These are phyloP conservation scores for Centropristis striata DNA, from an alignment of 2,113 vertebrate species.

Conservation along the genomic window DNA sequence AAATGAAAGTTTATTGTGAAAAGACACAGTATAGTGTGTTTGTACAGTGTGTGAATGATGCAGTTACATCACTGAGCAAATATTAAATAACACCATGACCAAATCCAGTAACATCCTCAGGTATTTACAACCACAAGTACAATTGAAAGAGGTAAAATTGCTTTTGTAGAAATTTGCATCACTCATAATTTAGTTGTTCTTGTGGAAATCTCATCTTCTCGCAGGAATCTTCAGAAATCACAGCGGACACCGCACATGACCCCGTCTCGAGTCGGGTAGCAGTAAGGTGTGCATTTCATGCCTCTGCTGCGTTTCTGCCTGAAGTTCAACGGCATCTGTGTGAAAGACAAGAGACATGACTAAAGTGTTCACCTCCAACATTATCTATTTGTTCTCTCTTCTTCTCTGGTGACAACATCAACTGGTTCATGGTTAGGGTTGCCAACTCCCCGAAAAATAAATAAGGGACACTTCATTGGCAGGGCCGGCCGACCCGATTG, in stretches of 20 bases:
- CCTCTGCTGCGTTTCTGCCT: constrained; percentile 76
- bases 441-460: too few relatives aligned
- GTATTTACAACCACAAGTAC: not conserved
- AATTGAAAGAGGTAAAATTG: not conserved
- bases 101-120: too few relatives aligned
- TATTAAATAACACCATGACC: too few relatives aligned
- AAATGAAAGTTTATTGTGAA: not conserved
- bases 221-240: constrained; percentile 51
- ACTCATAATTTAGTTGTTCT: too few relatives aligned
- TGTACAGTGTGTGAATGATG: too few relatives aligned
- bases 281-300: constrained; percentile 65
- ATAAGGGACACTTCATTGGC: too few relatives aligned
- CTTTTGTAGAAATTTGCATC: too few relatives aligned
- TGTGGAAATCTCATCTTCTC: not conserved
- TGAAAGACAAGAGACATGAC: constrained; percentile 28
- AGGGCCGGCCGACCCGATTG: too few relatives aligned
- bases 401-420: not conserved
- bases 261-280: too few relatives aligned
- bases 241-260: constrained; percentile 79
- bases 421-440: constrained; percentile 39
- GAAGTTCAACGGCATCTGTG: constrained; percentile 63
- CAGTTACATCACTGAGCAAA: too few relatives aligned
- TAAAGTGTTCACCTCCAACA: constrained; percentile 27
- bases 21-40: not conserved
- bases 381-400: too few relatives aligned